These are phyloP conservation scores for Ptychochromis oligacanthus DNA, from an alignment of 2,113 vertebrate genomes.

Conservation along the genomic window DNA sequence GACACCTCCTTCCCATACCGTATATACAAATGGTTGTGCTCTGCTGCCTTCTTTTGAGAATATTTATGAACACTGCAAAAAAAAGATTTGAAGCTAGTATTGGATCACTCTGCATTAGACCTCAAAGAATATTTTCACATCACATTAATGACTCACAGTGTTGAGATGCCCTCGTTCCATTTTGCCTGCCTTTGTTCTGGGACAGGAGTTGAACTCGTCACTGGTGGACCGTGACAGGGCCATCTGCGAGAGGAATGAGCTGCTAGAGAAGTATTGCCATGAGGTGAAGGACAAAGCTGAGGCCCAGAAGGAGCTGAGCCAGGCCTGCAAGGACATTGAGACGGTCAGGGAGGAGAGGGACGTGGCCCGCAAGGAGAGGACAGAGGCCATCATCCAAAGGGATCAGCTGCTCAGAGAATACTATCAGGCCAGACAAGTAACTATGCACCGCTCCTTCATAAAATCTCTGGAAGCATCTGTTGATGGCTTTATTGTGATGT, in stretches of 20 bases:
- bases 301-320: constrained; percentile 89
- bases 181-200: constrained; percentile 20
- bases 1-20: not conserved
- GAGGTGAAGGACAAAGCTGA: constrained; percentile 92
- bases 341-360: constrained; percentile 89
- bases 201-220: constrained; percentile 86
- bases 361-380: constrained; percentile 88
- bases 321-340: constrained; percentile 92
- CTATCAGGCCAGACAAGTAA: constrained; percentile 89
- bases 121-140: constrained; percentile 16
- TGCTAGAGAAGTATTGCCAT: constrained; percentile 91
- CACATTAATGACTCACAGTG: constrained; percentile 26
- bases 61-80: not conserved
- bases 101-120: constrained; percentile 8
- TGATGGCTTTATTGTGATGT: constrained; percentile 4
- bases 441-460: not conserved
- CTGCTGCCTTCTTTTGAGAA: not conserved
- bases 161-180: constrained; percentile 28
- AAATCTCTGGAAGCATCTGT: not conserved
- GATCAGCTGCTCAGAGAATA: constrained; percentile 89
- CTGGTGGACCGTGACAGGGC: constrained; percentile 89
- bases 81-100: constrained; percentile 14
- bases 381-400: constrained; percentile 89
- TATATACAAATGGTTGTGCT: not conserved
- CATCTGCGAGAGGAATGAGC: constrained; percentile 90